Conservation (phyloP, 1,140 invertebrate species). For the Drosophila baimaii region DNA sequence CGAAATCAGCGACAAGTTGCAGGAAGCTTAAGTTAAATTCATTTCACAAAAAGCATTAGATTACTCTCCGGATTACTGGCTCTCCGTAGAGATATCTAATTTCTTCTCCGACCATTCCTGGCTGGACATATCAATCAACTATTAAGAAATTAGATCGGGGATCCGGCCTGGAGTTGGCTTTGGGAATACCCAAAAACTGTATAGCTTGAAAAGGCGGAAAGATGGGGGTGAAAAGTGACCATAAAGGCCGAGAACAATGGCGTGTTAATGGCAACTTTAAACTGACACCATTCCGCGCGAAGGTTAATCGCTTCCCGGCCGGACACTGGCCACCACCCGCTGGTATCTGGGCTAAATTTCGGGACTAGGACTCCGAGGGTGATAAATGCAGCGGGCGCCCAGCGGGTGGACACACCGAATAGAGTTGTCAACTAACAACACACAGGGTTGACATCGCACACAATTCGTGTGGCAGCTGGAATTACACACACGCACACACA, state of each 20-base stretch:
- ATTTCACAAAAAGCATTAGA: not conserved
- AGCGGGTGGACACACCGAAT: conserved; percentile 50
- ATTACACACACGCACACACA: conserved; percentile 28
- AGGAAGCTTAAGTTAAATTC: no score
- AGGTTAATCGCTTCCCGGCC: conserved; percentile 56
- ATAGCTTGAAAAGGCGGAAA: conserved; percentile 2
- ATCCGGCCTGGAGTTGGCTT: not conserved
- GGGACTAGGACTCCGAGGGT: conserved; percentile 22
- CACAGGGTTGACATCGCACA: conserved; percentile 30
- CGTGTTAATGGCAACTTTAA: conserved; percentile 83
- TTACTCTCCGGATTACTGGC: not conserved
- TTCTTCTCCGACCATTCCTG: conserved; percentile 13
- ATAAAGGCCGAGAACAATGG: conserved; percentile 71
- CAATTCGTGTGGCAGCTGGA: conserved; percentile 34
- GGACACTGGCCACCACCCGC: conserved; percentile 62
- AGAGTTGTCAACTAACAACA: conserved; percentile 68
- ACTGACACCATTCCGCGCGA: conserved; percentile 64
- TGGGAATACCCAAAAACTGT: conserved; percentile 3
- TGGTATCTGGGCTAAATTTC: conserved; percentile 58
- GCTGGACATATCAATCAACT: conserved; percentile 69
- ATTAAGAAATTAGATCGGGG: conserved; percentile 63
- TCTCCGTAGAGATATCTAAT: conserved; percentile 5
- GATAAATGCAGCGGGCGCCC: conserved; percentile 61
- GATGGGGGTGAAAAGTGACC: conserved; percentile 42
- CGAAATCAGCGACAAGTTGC: no score